phyloP scores from a whole-genome alignment of 2,113 vertebrate species.

The Hippopotamus amphibius region DNA sequence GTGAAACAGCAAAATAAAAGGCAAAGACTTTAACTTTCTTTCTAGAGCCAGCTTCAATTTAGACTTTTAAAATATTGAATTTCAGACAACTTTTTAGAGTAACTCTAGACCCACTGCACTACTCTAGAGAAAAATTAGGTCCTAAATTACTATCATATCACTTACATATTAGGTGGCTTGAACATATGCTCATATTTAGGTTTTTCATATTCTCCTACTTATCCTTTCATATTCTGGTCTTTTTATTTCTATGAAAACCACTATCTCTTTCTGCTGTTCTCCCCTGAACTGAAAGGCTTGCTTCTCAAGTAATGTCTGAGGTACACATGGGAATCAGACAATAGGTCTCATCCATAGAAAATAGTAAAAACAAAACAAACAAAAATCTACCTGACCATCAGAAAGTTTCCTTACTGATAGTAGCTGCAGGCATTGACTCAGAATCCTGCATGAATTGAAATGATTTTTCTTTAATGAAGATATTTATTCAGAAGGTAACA shows the following conservation, averaged over 20 bases:
- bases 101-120: neutral
- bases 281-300: neutral
- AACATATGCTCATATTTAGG: neutral
- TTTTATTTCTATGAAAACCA: neutral
- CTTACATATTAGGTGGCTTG: neutral
- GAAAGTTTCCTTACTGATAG: neutral
- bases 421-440: neutral
- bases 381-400: neutral
- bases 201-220: neutral
- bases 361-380: neutral
- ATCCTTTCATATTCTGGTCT: neutral
- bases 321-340: neutral
- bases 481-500: neutral
- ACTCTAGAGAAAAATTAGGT: neutral
- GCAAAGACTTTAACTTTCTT: neutral
- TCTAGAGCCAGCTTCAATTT: neutral
- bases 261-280: neutral
- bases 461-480: neutral
- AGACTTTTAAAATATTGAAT: slow-evolving; percentile 1
- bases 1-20: neutral
- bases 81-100: neutral
- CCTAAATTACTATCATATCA: slow-evolving; percentile 36
- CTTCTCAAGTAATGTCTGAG: slow-evolving; percentile 20
- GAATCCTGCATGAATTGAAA: neutral
- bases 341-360: neutral